Evolutionary conservation across 2,113 vertebrate species (phyloP).

Genomic region (Sinosuthora webbiana): DNA sequence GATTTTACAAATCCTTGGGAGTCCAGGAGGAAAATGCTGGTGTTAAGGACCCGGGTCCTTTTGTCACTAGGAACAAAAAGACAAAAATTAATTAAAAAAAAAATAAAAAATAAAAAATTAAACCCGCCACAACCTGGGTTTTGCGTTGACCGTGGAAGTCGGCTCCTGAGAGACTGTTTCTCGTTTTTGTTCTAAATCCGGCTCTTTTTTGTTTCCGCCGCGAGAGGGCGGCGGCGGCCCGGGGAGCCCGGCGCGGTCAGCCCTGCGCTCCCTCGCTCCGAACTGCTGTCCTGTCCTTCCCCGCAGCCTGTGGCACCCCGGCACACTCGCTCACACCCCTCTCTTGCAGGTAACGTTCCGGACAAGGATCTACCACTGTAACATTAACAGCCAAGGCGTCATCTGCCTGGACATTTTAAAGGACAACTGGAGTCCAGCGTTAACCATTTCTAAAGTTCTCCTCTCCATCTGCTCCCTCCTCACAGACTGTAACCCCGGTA

Average conservation of each 20-base stretch:
- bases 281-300: accelerated
- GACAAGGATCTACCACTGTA: conserved; percentile 96
- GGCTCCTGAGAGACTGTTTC: not conserved
- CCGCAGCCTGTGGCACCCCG: accelerated
- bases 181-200: accelerated
- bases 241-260: not conserved
- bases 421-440: conserved; percentile 94
- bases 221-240: conserved; percentile 66
- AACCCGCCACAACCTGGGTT: accelerated
- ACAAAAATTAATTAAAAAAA: not conserved
- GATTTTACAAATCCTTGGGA: not conserved
- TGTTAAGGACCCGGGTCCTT: not conserved
- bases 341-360: conserved; percentile 91
- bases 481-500: conserved; percentile 96
- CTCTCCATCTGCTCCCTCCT: conserved; percentile 97
- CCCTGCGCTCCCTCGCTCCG: accelerated
- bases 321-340: not conserved
- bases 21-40: not conserved
- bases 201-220: not conserved
- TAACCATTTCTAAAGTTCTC: conserved; percentile 94
- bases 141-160: accelerated
- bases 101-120: too few species aligned
- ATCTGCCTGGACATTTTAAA: conserved; percentile 98
- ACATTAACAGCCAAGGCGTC: conserved; percentile 97
- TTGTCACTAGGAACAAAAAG: not conserved